Evolutionary conservation across 1,140 invertebrate genomes (phyloP).

Genomic region (Oedothorax gibbosus): DNA sequence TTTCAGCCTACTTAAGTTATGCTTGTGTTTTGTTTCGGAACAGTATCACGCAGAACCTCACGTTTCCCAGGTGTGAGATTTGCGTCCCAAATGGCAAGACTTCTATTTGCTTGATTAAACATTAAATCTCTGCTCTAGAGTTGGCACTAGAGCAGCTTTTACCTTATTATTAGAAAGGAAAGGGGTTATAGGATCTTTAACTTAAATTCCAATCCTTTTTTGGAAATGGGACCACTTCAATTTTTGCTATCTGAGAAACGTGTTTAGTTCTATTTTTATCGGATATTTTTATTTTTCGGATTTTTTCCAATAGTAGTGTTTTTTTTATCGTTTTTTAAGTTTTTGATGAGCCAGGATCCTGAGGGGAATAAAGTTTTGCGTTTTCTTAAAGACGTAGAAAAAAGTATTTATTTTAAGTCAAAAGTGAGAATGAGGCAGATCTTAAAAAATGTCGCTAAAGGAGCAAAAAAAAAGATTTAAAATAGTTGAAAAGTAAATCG

Average conservation of each 20-base stretch:
- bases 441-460: constrained; percentile 26
- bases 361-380: constrained; percentile 41
- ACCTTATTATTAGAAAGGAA: constrained; percentile 48
- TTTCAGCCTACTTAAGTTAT: neutral
- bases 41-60: constrained; percentile 22
- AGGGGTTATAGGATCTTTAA: constrained; percentile 44
- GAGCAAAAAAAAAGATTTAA: neutral
- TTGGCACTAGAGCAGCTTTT: neutral
- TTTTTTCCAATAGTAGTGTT: constrained; percentile 9
- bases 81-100: constrained; percentile 37
- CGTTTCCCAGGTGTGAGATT: constrained; percentile 32
- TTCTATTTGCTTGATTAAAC: constrained; percentile 58
- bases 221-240: constrained; percentile 53
- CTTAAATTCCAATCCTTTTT: constrained; percentile 52
- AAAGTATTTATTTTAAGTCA: constrained; percentile 13
- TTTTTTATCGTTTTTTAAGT: constrained; percentile 24
- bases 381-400: constrained; percentile 3
- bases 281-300: neutral
- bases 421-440: constrained; percentile 20
- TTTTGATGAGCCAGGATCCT: constrained; percentile 5
- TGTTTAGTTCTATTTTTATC: constrained; percentile 51
- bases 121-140: constrained; percentile 45
- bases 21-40: constrained; percentile 22
- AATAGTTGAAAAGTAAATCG: neutral
- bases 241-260: constrained; percentile 54